These are phyloP conservation scores for Himalopsyche japonica DNA, from an alignment of 2,888 invertebrate species.

Conservation along the genomic window DNA sequence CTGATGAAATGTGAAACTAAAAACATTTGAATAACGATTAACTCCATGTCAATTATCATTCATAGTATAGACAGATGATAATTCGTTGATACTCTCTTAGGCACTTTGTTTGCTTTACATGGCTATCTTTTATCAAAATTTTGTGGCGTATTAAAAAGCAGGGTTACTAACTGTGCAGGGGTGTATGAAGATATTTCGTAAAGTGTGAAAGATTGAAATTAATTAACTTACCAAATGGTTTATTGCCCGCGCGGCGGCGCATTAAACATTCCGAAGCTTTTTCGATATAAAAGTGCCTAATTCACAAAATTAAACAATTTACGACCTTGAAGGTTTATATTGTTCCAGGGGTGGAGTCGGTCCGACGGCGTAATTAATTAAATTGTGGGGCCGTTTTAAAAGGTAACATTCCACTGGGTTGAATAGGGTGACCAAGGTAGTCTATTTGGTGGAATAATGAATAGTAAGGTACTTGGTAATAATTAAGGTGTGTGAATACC, in stretches of 20 bases:
- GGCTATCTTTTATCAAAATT: too few relatives aligned
- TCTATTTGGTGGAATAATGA: not conserved
- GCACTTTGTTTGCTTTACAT: too few relatives aligned
- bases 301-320: slow-evolving; percentile 22
- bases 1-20: too few relatives aligned
- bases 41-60: too few relatives aligned
- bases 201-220: slow-evolving; percentile 1
- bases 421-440: not conserved
- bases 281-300: not conserved
- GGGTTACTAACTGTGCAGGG: not conserved
- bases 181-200: not conserved
- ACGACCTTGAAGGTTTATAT: slow-evolving; percentile 10
- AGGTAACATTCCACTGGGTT: not conserved
- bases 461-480: too few relatives aligned
- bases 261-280: not conserved
- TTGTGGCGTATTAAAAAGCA: too few relatives aligned
- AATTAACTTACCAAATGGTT: slow-evolving; percentile 19
- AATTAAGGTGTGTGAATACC: too few relatives aligned
- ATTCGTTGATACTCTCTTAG: too few relatives aligned
- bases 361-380: not conserved
- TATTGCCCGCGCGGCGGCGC: slow-evolving; percentile 8
- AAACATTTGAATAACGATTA: too few relatives aligned
- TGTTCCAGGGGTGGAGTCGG: not conserved
- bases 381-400: not conserved
- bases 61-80: too few relatives aligned